These are phyloP conservation scores for Perizoma affinitatum DNA, from an alignment of 2,888 invertebrate species.

Conservation along the genomic window DNA sequence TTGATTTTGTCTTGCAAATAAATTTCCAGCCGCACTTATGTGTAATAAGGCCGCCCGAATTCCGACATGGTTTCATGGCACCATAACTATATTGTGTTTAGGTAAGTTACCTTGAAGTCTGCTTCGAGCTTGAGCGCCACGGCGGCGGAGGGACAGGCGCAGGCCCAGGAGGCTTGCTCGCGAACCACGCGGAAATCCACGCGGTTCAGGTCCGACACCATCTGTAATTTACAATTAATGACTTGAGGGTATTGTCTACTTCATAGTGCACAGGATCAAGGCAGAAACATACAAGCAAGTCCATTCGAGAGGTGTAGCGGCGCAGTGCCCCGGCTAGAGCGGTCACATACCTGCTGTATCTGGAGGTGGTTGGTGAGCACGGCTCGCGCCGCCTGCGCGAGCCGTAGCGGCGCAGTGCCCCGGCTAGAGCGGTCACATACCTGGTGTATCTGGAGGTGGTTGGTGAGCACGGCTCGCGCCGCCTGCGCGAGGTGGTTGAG, in stretches of 20 bases:
- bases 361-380: too few relatives aligned
- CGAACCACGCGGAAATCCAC: conserved; percentile 99
- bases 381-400: too few relatives aligned
- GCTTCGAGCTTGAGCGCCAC: conserved; percentile 94
- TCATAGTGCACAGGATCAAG: too few relatives aligned
- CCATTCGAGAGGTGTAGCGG: too few relatives aligned
- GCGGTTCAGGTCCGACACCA: conserved; percentile 97
- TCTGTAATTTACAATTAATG: conserved; percentile 86
- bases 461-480: conserved; percentile 97
- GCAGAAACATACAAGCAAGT: too few relatives aligned
- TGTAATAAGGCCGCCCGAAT: too few relatives aligned
- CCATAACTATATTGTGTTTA: too few relatives aligned
- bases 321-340: conserved; percentile 86
- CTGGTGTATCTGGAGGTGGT: conserved; percentile 96
- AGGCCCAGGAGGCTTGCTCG: conserved; percentile 97
- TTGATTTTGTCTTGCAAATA: too few relatives aligned
- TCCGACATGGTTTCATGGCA: too few relatives aligned
- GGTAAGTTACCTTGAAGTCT: conserved; percentile 88
- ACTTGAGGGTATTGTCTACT: too few relatives aligned
- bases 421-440: conserved; percentile 95
- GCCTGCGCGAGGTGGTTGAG: conserved; percentile 98
- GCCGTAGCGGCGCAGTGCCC: too few relatives aligned
- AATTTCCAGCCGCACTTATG: too few relatives aligned
- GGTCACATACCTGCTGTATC: conserved; percentile 79
- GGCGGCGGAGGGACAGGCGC: conserved; percentile 94